phyloP scores from a whole-genome alignment of 2,888 invertebrate species.

The Synergus umbraculus region DNA sequence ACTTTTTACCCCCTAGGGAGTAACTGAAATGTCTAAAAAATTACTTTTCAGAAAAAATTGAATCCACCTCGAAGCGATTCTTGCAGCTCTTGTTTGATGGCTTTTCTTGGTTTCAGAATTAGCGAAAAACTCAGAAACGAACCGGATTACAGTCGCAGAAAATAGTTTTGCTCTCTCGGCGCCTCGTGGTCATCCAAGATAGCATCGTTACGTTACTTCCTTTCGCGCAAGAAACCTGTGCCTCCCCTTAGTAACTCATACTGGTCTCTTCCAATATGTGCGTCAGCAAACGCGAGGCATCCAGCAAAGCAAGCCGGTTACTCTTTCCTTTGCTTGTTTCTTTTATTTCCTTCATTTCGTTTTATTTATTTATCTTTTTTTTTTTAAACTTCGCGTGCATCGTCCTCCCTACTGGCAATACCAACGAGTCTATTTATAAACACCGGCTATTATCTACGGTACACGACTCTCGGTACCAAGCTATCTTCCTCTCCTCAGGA shows the following conservation, averaged over 20 bases:
- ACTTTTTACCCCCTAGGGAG: too few relatives aligned
- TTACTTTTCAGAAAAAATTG: too few relatives aligned
- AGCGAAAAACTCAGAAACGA: conserved; percentile 55
- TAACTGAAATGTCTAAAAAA: too few relatives aligned
- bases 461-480: conserved; percentile 49
- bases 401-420: conserved; percentile 44
- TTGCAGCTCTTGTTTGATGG: too few relatives aligned
- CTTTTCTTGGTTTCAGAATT: background rate
- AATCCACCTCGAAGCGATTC: too few relatives aligned
- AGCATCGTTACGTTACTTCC: conserved; percentile 66
- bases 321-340: conserved; percentile 55
- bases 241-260: conserved; percentile 46
- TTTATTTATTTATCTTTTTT: conserved; percentile 38
- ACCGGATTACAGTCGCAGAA: conserved; percentile 58
- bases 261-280: conserved; percentile 47
- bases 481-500: conserved; percentile 53
- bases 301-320: conserved; percentile 64
- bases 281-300: conserved; percentile 59
- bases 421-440: conserved; percentile 57
- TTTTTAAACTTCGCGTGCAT: conserved; percentile 61
- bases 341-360: background rate
- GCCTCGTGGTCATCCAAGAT: conserved; percentile 52
- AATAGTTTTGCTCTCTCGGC: conserved; percentile 54
- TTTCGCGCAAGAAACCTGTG: conserved; percentile 59
- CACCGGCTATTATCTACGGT: conserved; percentile 64